Conservation (phyloP, 2,888 invertebrate genomes). For the Caenorhabditis sinica region DNA sequence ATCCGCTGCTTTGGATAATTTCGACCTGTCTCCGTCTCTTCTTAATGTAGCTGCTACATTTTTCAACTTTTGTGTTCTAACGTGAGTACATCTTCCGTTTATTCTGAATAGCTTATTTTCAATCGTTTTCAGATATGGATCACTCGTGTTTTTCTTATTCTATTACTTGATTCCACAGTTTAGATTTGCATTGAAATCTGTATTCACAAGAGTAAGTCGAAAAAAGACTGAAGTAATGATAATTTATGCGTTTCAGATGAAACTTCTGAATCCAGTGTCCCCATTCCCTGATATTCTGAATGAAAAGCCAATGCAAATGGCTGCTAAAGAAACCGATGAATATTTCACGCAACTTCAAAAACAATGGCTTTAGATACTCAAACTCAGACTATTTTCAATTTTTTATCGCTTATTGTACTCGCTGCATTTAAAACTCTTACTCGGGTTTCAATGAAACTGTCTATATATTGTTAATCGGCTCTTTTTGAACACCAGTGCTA, state of each 20-base stretch:
- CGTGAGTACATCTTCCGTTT: constrained; percentile 29
- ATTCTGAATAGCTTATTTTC: neutral
- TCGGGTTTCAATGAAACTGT: constrained; percentile 1
- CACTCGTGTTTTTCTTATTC: constrained; percentile 50
- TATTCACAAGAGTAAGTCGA: constrained; percentile 35
- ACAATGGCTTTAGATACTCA: constrained; percentile 54
- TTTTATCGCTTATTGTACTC: constrained; percentile 7
- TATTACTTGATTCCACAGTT: constrained; percentile 57
- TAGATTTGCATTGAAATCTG: constrained; percentile 23
- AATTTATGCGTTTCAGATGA: constrained; percentile 13
- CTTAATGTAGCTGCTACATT: constrained; percentile 60
- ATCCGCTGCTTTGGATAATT: constrained; percentile 64
- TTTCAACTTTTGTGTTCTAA: constrained; percentile 63
- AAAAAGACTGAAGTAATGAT: neutral
- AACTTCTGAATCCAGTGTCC: constrained; percentile 50
- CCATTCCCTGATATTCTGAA: constrained; percentile 27
- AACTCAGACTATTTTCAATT: neutral
- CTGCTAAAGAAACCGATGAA: constrained; percentile 49
- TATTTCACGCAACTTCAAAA: constrained; percentile 63
- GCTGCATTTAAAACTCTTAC: neutral
- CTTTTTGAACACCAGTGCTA: no score
- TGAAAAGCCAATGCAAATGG: constrained; percentile 53
- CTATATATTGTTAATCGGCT: no score
- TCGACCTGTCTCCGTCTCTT: constrained; percentile 38
- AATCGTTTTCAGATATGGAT: constrained; percentile 62